A percentile compares a stretch with the other conserved stretches of the same genome.
These are phyloP conservation scores for Sarcophaga carnaria DNA, from an alignment of 2,888 invertebrate species.

Conservation along the genomic window DNA sequence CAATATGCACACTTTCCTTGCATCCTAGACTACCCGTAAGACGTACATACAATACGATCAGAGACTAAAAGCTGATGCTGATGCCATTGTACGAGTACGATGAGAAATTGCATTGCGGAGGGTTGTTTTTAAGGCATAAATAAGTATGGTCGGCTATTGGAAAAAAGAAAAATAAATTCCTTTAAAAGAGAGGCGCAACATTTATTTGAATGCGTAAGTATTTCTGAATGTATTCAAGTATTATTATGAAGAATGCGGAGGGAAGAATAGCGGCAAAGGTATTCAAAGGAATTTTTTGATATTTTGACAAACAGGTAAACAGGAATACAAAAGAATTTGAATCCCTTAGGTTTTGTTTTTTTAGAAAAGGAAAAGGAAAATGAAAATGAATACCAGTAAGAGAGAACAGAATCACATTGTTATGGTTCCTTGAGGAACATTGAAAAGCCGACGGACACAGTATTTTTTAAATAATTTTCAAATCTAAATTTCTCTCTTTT, in stretches of 20 bases:
- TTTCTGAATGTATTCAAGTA: not conserved
- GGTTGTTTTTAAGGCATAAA: conserved; percentile 51
- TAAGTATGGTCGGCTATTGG: conserved; percentile 48
- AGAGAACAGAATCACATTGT: not conserved
- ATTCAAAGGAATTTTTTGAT: conserved; percentile 12
- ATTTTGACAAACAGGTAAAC: conserved; percentile 59
- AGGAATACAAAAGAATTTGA: not conserved
- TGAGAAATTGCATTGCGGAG: conserved; percentile 12
- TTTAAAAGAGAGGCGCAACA: conserved; percentile 28
- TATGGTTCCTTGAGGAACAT: too few species aligned
- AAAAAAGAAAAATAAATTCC: conserved; percentile 43
- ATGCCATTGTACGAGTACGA: conserved; percentile 5
- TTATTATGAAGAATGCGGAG: not conserved
- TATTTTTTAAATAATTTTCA: too few species aligned
- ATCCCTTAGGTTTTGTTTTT: not conserved
- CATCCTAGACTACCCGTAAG: conserved; percentile 4
- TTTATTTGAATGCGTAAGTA: not conserved
- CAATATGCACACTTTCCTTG: not conserved
- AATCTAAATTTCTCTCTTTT: too few species aligned
- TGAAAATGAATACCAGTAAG: not conserved
- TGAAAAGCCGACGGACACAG: too few species aligned
- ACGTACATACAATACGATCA: conserved; percentile 37
- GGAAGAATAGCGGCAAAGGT: not conserved
- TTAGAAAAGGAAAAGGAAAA: not conserved
- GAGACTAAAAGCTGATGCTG: conserved; percentile 40